Evolutionary conservation across 30 jellyfish, hydroid and myxozoan genomes (phyloP).

Genomic region (Phacellophora camtschatica): DNA sequence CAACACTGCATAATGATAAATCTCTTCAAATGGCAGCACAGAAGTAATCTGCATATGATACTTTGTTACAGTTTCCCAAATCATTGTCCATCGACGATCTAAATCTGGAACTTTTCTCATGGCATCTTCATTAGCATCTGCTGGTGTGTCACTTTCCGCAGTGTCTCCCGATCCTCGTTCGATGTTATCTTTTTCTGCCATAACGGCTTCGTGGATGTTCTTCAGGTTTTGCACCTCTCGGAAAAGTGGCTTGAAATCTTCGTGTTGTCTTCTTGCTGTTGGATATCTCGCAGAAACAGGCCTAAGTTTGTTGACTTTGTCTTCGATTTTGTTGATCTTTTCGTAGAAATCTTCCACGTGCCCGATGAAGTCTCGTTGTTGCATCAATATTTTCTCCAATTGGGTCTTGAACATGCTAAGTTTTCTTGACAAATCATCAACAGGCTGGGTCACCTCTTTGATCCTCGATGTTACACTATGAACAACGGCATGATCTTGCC

Average conservation of each 20-base stretch:
- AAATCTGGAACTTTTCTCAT: constrained; percentile 34
- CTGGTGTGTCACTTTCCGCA: neutral
- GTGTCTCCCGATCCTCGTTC: constrained; percentile 18
- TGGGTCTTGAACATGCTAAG: constrained; percentile 70
- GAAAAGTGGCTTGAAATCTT: constrained; percentile 79
- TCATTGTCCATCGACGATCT: constrained; percentile 42
- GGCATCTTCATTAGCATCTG: constrained; percentile 21
- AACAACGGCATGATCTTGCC: constrained; percentile 67
- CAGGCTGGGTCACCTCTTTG: constrained; percentile 56
- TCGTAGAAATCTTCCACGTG: constrained; percentile 56
- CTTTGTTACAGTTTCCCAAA: constrained; percentile 54
- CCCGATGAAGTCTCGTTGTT: constrained; percentile 55
- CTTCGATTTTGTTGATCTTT: constrained; percentile 49
- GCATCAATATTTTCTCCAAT: constrained; percentile 47
- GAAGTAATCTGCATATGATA: constrained; percentile 76
- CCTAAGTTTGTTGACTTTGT: constrained; percentile 34
- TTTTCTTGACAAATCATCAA: constrained; percentile 50
- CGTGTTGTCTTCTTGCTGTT: constrained; percentile 85
- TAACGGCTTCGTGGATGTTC: constrained; percentile 55
- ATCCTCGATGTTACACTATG: constrained; percentile 71
- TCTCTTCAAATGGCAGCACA: constrained; percentile 85
- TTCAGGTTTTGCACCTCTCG: constrained; percentile 66
- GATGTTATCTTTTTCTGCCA: constrained; percentile 39
- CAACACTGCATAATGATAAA: constrained; percentile 61
- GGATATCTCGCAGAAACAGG: constrained; percentile 88